phyloP scores from a whole-genome alignment of 2,113 vertebrate genomes.

The Labrus mixtus region DNA sequence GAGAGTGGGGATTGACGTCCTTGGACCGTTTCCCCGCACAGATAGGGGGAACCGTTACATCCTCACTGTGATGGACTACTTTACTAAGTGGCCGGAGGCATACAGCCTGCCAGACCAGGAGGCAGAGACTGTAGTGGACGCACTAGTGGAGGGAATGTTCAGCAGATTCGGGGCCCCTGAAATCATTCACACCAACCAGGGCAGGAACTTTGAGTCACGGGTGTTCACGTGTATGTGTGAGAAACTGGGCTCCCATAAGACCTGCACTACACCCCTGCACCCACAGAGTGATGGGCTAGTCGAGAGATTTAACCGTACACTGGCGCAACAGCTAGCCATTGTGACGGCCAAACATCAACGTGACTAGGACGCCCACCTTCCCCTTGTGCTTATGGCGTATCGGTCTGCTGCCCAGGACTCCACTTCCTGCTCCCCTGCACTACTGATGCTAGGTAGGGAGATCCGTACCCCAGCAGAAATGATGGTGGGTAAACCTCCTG shows the following conservation, averaged over 20 bases:
- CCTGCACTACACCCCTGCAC: too few relatives aligned
- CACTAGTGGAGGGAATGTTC: slow-evolving; percentile 24
- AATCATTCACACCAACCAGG: neutral
- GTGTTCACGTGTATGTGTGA: slow-evolving; percentile 10
- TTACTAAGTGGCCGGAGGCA: too few relatives aligned
- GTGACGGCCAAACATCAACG: too few relatives aligned
- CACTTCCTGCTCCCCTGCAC: neutral
- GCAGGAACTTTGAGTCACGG: slow-evolving; percentile 2
- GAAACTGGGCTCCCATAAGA: neutral
- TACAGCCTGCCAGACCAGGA: slow-evolving; percentile 4
- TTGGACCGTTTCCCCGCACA: neutral
- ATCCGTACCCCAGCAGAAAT: neutral
- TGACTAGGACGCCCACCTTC: too few relatives aligned
- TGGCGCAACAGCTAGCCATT: too few relatives aligned
- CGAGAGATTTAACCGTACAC: too few relatives aligned
- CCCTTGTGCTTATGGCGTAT: neutral
- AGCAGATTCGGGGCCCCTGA: neutral
- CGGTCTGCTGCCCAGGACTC: slow-evolving; percentile 1
- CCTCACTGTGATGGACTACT: too few relatives aligned
- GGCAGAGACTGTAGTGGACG: neutral
- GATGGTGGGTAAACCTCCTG: too few relatives aligned
- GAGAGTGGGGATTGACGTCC: neutral
- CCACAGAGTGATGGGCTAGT: too few relatives aligned
- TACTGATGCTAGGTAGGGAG: neutral
- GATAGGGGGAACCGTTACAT: neutral